Base-by-base conservation (phyloP, 2,888 invertebrate genomes). In the Steinernema hermaphroditum region DNA sequence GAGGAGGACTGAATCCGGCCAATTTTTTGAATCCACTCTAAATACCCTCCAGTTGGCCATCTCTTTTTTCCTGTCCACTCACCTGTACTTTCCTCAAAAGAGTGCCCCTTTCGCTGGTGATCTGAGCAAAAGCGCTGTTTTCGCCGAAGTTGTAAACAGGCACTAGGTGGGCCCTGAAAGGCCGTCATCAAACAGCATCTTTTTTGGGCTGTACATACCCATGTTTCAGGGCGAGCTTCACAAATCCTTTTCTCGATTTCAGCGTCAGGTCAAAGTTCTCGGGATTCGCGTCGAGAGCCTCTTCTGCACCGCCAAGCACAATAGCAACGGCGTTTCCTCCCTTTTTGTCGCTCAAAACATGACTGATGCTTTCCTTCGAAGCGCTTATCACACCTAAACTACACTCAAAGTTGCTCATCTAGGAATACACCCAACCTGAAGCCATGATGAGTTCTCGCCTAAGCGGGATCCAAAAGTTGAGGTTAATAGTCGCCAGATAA, bases 241-340 rank as follows among this genome's bases (percentile, higher is more conserved):
- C 70, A 54, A 77, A 77, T 50, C 77, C 77, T 34, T 70, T 71
- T 19, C 79, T 32, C 14, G 37, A 49, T 34, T 46, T 62, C 32
- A 82, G 54, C 9, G 69, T 72, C 34, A 81, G 74, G 22, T 74
- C 68, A 69, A 49, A 71, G n/a, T 70, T 57, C 4, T 86, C 87
- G 0, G 94, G 94, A 84, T 91, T 91, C 0, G 93, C 91, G 78
- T 93, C 92, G 74, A 94, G 89, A 0, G 94, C 92, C 87, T 96
- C 96, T 6, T 92, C 91, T 0, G 94, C 94, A 0, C 96, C 96
- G 0, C 96, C 96, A 0, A 94, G 91, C 71, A 94, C 91, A 50
- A 96, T 88, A 1, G 92, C 91, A 0, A 91, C 91, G 0, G 90
- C 92, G 87, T 90, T 89, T 0, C 92, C 91, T 1, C 22, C 14